These are phyloP conservation scores for Eristalis arbustorum DNA, from an alignment of 2,888 invertebrate species.

Conservation along the genomic window DNA sequence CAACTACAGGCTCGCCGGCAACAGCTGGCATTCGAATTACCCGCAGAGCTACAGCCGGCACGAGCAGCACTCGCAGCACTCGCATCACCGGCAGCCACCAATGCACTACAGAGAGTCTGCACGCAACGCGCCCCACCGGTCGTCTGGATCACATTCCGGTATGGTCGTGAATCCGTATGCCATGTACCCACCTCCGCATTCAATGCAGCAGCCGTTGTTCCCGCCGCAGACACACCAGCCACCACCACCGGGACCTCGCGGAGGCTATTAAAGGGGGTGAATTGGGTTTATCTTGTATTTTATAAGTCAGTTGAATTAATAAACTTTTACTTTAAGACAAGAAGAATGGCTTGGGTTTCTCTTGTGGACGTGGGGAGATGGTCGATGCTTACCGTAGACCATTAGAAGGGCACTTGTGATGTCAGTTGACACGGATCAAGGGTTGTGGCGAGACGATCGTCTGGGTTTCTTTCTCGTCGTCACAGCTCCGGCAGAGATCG, in stretches of 20 bases:
- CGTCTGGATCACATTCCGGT: conserved; percentile 7
- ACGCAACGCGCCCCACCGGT: not conserved
- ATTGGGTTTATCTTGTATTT: not conserved
- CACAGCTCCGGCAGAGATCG: too few relatives aligned
- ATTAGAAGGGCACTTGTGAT: too few relatives aligned
- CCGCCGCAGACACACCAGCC: conserved; percentile 34
- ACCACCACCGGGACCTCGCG: conserved; percentile 13
- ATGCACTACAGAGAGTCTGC: conserved; percentile 77
- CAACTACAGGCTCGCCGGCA: conserved; percentile 74
- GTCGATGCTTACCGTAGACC: too few relatives aligned
- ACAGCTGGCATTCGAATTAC: conserved; percentile 78
- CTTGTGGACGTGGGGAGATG: too few relatives aligned
- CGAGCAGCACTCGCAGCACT: conserved; percentile 21
- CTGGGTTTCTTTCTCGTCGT: too few relatives aligned
- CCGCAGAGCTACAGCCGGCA: conserved; percentile 72
- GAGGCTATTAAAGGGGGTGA: not conserved
- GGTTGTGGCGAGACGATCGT: too few relatives aligned
- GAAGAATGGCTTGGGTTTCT: not conserved
- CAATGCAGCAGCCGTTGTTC: conserved; percentile 53
- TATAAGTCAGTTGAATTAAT: not conserved
- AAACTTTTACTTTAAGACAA: not conserved
- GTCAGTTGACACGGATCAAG: too few relatives aligned
- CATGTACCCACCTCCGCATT: conserved; percentile 44
- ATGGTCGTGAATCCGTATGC: conserved; percentile 59
- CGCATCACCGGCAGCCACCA: not conserved